Percentiles rank a stretch among this genome's conserved stretches.
Evolutionary conservation across 2,113 vertebrate genomes (phyloP).

Genomic region (Gobiocypris rarus): DNA sequence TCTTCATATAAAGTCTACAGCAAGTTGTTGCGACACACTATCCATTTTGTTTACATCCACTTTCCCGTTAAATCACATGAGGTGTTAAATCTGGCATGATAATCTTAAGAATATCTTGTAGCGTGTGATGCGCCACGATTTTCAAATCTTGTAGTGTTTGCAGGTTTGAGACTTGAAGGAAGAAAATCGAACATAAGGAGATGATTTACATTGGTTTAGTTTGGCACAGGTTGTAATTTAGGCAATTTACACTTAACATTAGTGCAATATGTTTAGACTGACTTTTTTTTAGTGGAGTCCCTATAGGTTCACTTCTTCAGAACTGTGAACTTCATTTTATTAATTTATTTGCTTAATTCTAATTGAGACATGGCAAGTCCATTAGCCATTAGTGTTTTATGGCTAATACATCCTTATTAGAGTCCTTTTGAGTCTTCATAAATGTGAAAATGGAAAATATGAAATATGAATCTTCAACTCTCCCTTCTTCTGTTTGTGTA

Average conservation of each 20-base stretch:
- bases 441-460: neutral
- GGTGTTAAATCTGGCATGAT: no score
- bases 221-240: constrained; percentile 2
- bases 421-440: neutral
- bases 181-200: no score
- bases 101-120: no score
- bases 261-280: neutral
- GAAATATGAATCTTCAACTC: neutral
- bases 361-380: neutral
- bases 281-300: neutral
- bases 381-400: neutral
- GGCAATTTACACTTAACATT: neutral
- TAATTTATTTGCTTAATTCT: neutral
- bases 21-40: no score
- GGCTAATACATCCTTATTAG: neutral
- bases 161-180: no score
- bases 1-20: no score
- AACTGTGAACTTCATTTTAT: neutral
- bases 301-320: neutral
- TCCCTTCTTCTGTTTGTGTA: constrained; percentile 22
- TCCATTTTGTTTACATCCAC: no score
- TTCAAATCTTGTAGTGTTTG: no score
- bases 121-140: no score
- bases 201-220: neutral
- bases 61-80: no score